These are phyloP conservation scores for Melieria crassipennis DNA, from an alignment of 2,888 invertebrate genomes.

Conservation along the genomic window DNA sequence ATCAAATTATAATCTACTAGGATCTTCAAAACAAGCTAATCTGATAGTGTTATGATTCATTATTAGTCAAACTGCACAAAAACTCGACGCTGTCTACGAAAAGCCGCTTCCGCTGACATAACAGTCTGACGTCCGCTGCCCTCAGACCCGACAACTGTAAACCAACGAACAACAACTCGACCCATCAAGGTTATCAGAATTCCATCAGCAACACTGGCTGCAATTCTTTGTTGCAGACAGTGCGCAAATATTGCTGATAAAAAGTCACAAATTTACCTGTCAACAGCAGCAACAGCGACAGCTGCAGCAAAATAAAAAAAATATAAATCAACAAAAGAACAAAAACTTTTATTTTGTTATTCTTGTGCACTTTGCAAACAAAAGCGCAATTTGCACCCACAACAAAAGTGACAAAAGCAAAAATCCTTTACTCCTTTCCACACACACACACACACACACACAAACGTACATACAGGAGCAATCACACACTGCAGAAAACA, in stretches of 20 bases:
- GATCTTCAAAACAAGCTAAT: too few relatives aligned
- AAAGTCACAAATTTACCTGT: slow-evolving; percentile 30
- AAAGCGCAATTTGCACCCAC: slow-evolving; percentile 25
- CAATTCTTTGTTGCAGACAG: background rate
- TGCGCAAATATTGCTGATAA: slow-evolving; percentile 21
- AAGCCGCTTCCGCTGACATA: too few relatives aligned
- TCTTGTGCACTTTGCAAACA: background rate
- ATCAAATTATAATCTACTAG: too few relatives aligned
- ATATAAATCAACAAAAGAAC: slow-evolving; percentile 1
- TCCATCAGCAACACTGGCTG: too few relatives aligned
- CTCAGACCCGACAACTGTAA: too few relatives aligned
- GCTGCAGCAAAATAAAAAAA: slow-evolving; percentile 3
- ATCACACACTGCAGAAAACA: background rate
- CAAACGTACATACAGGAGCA: background rate
- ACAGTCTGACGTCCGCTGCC: too few relatives aligned
- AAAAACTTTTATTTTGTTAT: background rate
- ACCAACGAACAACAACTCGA: too few relatives aligned
- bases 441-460: background rate
- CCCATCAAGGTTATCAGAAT: too few relatives aligned
- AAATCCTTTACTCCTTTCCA: background rate
- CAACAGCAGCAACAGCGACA: slow-evolving; percentile 17
- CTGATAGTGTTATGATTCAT: too few relatives aligned
- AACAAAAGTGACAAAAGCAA: slow-evolving; percentile 13
- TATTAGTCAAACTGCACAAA: too few relatives aligned
- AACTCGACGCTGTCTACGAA: too few relatives aligned